These are phyloP conservation scores for Galleria mellonella DNA, from an alignment of 1,140 invertebrate genomes.

Conservation along the genomic window DNA sequence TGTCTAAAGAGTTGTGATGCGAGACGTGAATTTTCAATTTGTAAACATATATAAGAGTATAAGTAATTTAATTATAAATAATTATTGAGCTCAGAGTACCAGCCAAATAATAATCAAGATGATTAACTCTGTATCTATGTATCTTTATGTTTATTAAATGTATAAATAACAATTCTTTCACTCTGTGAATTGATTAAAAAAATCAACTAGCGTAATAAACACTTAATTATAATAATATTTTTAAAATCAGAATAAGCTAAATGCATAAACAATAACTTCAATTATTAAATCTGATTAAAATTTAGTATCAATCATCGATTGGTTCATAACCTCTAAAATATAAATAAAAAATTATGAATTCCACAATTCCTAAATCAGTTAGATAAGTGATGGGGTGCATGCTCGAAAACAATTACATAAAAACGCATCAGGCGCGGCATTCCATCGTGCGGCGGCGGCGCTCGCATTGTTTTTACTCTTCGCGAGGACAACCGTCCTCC, in stretches of 20 bases:
- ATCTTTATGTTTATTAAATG: too few species aligned
- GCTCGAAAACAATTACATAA: constrained; percentile 67
- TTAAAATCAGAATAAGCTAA: too few species aligned
- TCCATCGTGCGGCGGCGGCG: constrained; percentile 45
- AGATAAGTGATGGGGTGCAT: constrained; percentile 70
- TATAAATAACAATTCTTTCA: too few species aligned
- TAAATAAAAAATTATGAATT: constrained; percentile 46
- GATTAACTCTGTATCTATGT: too few species aligned
- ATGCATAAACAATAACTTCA: too few species aligned
- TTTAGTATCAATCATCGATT: constrained; percentile 12
- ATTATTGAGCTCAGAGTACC: too few species aligned
- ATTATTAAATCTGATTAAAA: constrained; percentile 5
- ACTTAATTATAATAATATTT: too few species aligned
- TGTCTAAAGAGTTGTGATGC: constrained; percentile 42
- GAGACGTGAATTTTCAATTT: constrained; percentile 48
- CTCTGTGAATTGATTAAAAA: too few species aligned
- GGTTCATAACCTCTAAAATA: constrained; percentile 12
- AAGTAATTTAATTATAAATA: too few species aligned
- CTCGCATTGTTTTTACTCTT: constrained; percentile 44
- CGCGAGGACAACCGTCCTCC: constrained; percentile 44
- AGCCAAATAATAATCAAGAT: too few species aligned
- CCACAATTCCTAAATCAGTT: constrained; percentile 63
- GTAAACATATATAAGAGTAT: background rate
- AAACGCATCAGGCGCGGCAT: constrained; percentile 59
- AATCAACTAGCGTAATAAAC: too few species aligned